Percentiles rank a stretch among this genome's conserved stretches.
Evolutionary conservation across 2,888 invertebrate species (phyloP).

Genomic region (Linnaemya vulpina): DNA sequence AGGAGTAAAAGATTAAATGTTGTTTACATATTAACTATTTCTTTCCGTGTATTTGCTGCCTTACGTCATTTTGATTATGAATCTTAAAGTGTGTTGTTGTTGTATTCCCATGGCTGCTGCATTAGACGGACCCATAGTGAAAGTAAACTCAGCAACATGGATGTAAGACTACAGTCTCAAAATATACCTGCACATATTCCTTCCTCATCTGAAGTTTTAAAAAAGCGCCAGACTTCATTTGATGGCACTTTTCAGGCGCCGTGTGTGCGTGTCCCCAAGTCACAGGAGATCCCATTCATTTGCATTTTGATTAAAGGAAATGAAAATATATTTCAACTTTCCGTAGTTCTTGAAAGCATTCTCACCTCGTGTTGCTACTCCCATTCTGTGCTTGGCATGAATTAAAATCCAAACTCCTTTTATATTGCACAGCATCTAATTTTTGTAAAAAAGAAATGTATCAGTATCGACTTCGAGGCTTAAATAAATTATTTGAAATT

Average conservation of each 20-base stretch:
- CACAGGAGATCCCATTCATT: neutral
- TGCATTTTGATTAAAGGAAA: neutral
- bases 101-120: no score
- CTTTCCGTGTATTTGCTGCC: no score
- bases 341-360: neutral
- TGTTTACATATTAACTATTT: no score
- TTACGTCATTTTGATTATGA: no score
- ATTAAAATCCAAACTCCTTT: neutral
- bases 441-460: neutral
- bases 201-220: no score
- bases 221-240: no score
- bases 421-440: neutral
- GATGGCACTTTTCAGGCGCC: neutral
- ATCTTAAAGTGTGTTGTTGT: no score
- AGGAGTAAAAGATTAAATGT: no score
- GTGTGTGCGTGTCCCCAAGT: neutral
- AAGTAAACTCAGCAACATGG: no score
- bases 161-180: no score
- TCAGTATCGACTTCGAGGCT: neutral
- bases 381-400: neutral
- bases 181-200: no score
- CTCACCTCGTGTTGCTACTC: neutral
- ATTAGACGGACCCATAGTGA: no score
- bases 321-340: neutral
- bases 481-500: neutral